phyloP scores from a whole-genome alignment of 2,888 invertebrate genomes.

The Synergus laeviventris region DNA sequence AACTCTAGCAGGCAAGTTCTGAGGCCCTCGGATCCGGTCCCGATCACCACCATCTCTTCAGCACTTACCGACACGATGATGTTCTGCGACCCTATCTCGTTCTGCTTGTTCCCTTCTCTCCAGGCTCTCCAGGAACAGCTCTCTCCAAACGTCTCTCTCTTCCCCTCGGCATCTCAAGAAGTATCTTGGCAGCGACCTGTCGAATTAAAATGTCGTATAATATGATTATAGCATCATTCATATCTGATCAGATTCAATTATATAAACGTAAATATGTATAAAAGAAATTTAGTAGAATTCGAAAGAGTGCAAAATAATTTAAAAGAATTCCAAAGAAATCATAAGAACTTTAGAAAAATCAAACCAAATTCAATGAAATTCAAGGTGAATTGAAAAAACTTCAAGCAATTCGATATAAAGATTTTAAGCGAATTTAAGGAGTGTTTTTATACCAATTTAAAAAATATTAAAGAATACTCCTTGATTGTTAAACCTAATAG shows the following conservation, averaged over 20 bases:
- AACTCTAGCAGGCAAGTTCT: conserved; percentile 32
- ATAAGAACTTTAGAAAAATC: no score
- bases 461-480: no score
- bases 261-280: background rate
- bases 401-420: no score
- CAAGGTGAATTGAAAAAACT: no score
- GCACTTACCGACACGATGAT: conserved; percentile 25
- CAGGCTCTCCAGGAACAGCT: conserved; percentile 27
- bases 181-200: conserved; percentile 9
- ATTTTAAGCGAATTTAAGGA: no score
- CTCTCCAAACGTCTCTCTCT: conserved; percentile 16
- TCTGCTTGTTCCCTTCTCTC: background rate
- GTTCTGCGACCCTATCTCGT: conserved; percentile 8
- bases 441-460: no score
- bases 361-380: no score
- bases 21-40: conserved; percentile 13
- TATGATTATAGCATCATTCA: background rate
- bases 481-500: no score
- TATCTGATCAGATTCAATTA: background rate
- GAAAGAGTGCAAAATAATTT: no score
- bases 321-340: no score
- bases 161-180: conserved; percentile 6
- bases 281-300: no score
- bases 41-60: conserved; percentile 31
- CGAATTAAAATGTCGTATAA: conserved; percentile 31